A percentile compares a stretch with the other conserved stretches of the same genome.
phyloP scores from a whole-genome alignment of 2,113 vertebrate species.

The Azemiops feae region DNA sequence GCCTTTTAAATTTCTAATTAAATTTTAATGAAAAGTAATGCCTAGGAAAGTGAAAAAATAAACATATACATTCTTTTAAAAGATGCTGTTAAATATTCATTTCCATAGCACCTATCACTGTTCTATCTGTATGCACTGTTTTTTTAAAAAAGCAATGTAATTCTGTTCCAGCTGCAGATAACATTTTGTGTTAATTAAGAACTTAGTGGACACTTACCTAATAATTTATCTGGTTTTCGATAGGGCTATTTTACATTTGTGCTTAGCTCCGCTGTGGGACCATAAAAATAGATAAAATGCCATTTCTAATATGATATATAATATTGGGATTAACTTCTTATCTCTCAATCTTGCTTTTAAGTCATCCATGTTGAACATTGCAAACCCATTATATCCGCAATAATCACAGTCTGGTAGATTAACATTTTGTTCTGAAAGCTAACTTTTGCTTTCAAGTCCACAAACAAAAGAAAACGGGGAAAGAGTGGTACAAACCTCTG shows the following conservation, averaged over 20 bases:
- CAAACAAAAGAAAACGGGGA: neutral
- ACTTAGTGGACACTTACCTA: slow-evolving; percentile 43
- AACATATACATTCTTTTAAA: neutral
- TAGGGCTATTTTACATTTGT: slow-evolving; percentile 40
- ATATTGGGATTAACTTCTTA: slow-evolving; percentile 39
- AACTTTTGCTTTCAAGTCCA: neutral
- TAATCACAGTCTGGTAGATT: neutral
- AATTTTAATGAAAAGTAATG: neutral
- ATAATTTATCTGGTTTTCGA: slow-evolving; percentile 42
- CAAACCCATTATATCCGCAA: neutral
- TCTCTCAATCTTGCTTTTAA: slow-evolving; percentile 26
- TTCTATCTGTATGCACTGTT: slow-evolving; percentile 11
- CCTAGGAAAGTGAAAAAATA: neutral
- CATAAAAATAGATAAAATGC: slow-evolving; percentile 27
- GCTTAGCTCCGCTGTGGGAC: neutral
- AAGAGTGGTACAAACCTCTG: neutral
- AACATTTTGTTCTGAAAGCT: neutral
- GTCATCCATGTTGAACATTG: neutral
- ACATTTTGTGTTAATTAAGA: slow-evolving; percentile 56
- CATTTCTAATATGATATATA: slow-evolving; percentile 31
- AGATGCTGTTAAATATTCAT: neutral
- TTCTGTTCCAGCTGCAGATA: slow-evolving; percentile 44
- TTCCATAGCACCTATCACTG: neutral
- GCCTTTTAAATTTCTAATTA: slow-evolving; percentile 6
- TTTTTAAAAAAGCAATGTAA: slow-evolving; percentile 2